Evolutionary conservation across 2,113 vertebrate genomes (phyloP).

Genomic region (Strigops habroptila): DNA sequence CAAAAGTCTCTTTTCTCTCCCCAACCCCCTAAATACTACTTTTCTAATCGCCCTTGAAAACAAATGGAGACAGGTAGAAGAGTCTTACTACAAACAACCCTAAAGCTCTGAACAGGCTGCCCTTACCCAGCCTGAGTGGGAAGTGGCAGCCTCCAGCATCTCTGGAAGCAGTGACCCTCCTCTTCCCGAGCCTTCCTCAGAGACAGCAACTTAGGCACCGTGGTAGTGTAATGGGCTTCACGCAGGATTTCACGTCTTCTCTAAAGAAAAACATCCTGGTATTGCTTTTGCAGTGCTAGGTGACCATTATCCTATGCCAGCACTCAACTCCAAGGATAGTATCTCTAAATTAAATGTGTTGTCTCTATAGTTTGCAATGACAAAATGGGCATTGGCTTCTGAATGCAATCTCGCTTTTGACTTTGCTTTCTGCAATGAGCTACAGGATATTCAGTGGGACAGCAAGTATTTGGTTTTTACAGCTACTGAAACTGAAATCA

Average conservation of each 20-base stretch:
- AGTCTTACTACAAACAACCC: not conserved
- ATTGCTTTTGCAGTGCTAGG: not conserved
- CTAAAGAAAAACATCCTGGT: not conserved
- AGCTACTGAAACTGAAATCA: not conserved
- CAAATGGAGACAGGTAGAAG: not conserved
- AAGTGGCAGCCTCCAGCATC: not conserved
- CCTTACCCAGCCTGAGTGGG: not conserved
- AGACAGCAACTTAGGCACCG: not conserved
- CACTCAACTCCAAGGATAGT: not conserved
- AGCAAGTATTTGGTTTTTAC: not conserved
- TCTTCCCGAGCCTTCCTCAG: not conserved
- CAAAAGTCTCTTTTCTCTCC: not conserved
- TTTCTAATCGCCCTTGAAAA: not conserved
- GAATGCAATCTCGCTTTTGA: not conserved
- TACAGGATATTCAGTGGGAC: not conserved
- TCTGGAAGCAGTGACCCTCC: not conserved
- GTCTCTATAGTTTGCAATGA: fast-evolving
- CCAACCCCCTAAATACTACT: fast-evolving
- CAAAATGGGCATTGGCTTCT: not conserved
- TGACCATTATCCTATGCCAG: not conserved
- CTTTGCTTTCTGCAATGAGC: not conserved
- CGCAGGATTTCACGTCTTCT: fast-evolving
- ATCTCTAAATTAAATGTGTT: not conserved
- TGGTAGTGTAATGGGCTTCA: fast-evolving
- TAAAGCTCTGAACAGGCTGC: not conserved